Evolutionary conservation across 2,888 invertebrate species (phyloP).

Genomic region (Tenthredo mesomela): DNA sequence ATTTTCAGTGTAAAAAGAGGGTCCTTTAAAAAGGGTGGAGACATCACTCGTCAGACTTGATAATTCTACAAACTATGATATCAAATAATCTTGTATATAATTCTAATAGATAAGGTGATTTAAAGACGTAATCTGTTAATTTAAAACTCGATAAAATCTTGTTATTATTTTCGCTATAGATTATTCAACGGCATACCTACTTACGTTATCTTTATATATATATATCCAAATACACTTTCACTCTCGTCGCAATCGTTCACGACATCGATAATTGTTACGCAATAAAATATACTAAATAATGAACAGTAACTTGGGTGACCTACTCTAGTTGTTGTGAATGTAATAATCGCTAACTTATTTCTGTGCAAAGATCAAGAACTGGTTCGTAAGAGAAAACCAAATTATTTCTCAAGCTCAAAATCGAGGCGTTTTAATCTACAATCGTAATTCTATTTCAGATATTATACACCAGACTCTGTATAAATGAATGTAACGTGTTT

Average conservation of each 20-base stretch:
- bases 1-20: neutral
- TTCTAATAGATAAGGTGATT: neutral
- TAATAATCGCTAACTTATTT: neutral
- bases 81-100: neutral
- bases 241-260: neutral
- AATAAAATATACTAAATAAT: neutral
- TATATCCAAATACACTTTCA: slow-evolving; percentile 13
- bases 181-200: neutral
- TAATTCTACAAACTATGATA: neutral
- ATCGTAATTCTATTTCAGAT: neutral
- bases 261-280: slow-evolving; percentile 4
- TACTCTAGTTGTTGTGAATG: slow-evolving; percentile 8
- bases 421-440: neutral
- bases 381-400: neutral
- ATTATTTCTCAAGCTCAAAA: neutral
- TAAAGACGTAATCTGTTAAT: neutral
- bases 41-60: neutral
- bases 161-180: neutral
- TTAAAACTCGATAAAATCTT: neutral
- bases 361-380: neutral
- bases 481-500: neutral
- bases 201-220: neutral
- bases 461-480: neutral
- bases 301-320: neutral
- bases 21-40: neutral